Conservation (phyloP, 2,888 invertebrate species). For the Cecidostiba fungosa region DNA sequence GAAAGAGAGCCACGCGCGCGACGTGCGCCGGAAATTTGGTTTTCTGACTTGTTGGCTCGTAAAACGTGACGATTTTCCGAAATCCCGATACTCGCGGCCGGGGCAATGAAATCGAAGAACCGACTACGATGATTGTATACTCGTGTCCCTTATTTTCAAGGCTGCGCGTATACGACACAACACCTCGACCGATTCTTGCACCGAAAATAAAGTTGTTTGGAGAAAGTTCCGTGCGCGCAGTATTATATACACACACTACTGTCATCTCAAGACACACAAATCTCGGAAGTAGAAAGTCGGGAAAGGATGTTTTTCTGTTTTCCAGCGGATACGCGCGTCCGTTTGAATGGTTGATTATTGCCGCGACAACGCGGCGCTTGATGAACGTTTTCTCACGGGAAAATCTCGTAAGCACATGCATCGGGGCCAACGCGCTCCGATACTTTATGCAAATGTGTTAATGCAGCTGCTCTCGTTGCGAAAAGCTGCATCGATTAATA, state of each 20-base stretch:
- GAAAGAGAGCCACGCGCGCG: background rate
- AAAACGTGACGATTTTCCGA: conserved; percentile 63
- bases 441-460: background rate
- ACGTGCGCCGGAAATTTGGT: conserved; percentile 64
- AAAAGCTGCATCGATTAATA: background rate
- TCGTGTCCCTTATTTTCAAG: background rate
- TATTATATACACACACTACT: background rate
- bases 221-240: conserved; percentile 4
- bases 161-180: background rate
- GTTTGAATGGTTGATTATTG: conserved; percentile 17
- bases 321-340: background rate
- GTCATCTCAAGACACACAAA: background rate
- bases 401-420: background rate
- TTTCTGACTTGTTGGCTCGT: conserved; percentile 65
- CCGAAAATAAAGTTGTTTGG: conserved; percentile 42
- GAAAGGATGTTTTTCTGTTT: background rate
- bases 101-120: conserved; percentile 34
- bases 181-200: background rate
- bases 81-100: conserved; percentile 31
- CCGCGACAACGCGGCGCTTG: background rate
- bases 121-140: background rate
- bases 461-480: background rate
- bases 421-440: background rate
- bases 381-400: conserved; percentile 2
- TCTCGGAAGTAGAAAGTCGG: conserved; percentile 1